Evolutionary conservation across 2,797 vertebrate genomes (phyloP).

Genomic region (Sparus aurata): DNA sequence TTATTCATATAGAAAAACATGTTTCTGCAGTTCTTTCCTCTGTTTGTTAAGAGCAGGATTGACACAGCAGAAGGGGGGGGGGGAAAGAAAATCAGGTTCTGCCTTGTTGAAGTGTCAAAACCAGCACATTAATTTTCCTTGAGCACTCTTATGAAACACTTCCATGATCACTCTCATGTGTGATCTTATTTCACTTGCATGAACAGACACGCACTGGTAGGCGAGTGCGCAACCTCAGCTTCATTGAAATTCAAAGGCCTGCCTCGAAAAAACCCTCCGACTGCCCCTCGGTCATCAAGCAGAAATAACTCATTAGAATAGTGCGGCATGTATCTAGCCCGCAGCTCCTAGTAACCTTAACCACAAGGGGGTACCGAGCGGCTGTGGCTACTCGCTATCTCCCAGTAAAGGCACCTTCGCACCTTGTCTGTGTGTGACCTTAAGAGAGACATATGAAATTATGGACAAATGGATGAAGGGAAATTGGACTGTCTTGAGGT

Average conservation of each 20-base stretch:
- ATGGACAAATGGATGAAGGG: background rate
- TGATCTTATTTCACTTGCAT: conserved; percentile 34
- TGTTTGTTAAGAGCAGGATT: conserved; percentile 27
- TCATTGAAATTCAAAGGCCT: conserved; percentile 82
- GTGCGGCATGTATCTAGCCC: conserved; percentile 54
- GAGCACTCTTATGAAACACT: conserved; percentile 3
- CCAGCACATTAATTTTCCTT: conserved; percentile 16
- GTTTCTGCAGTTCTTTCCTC: conserved; percentile 27
- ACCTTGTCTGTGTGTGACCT: conserved; percentile 4
- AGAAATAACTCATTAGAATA: conserved; percentile 81
- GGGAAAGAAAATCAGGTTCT: conserved; percentile 28
- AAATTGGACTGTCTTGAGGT: conserved; percentile 1
- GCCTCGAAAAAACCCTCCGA: conserved; percentile 49
- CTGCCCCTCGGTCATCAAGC: conserved; percentile 65
- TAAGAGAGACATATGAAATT: background rate
- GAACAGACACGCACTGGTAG: conserved; percentile 7
- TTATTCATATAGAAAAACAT: conserved; percentile 14
- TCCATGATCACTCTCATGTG: conserved; percentile 32
- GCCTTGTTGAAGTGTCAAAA: conserved; percentile 12
- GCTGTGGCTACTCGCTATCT: conserved; percentile 11
- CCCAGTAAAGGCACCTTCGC: conserved; percentile 51
- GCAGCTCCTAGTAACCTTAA: conserved; percentile 73
- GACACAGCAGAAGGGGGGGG: background rate
- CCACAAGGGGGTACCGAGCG: conserved; percentile 28
- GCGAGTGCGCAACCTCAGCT: conserved; percentile 45